phyloP scores from a whole-genome alignment of 2,888 invertebrate species.

The Acanthosepion esculentum region DNA sequence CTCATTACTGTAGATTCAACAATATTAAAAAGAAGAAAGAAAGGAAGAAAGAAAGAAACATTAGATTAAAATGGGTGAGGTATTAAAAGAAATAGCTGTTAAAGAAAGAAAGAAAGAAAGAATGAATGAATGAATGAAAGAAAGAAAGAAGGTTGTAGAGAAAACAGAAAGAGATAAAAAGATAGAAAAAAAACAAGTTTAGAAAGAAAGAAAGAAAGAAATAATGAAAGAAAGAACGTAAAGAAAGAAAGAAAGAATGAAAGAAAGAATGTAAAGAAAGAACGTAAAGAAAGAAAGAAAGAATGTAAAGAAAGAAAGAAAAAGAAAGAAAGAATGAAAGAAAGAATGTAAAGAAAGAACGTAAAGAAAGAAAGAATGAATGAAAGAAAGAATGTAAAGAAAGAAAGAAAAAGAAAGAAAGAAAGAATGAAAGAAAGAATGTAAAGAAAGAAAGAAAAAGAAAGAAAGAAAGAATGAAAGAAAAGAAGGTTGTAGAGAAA shows the following conservation, averaged over 20 bases:
- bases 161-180: not conserved
- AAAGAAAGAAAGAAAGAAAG: not conserved
- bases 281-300: not conserved
- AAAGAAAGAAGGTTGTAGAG: not conserved
- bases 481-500: not conserved
- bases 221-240: not conserved
- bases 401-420: not conserved
- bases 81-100: not conserved
- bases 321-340: not conserved
- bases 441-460: not conserved
- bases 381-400: not conserved
- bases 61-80: not conserved
- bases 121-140: not conserved
- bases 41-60: not conserved
- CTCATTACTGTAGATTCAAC: not conserved
- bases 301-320: not conserved
- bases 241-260: too few species aligned
- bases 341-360: not conserved
- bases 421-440: not conserved
- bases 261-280: not conserved
- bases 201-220: not conserved
- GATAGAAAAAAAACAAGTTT: not conserved
- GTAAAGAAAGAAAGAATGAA: accelerated
- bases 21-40: not conserved
- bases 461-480: not conserved